Base-by-base conservation (phyloP, 2,113 vertebrate genomes). In the Diadophis punctatus region DNA sequence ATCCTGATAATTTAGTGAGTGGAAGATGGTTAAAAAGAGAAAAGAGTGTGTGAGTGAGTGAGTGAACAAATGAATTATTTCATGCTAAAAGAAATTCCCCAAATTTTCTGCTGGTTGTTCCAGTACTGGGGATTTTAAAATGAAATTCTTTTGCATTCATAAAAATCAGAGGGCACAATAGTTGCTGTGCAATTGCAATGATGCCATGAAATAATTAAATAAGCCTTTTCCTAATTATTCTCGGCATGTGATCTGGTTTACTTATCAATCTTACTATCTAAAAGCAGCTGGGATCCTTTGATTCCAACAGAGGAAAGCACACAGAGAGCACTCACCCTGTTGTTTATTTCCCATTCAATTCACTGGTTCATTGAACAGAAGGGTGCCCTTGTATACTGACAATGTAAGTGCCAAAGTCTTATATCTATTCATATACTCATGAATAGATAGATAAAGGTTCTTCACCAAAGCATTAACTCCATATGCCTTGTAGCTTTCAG, bases 201-300 rank as follows among this genome's bases (percentile, higher is more conserved):
- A 74, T 92, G 60, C 58, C 93, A 92, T 43, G 49, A 87, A 96
- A 96, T 96, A 96, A 96, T 91, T 91, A 93, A 95, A 95, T 92
- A 94, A 97, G 93, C 94, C 74, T 93, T 93, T 55, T 93, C 93
- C 93, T 97, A 97, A 97, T 96, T 97, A 96, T 95, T 95, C 94
- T 93, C 96, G 96, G 95, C 94, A 39, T 96, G 96, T 91, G 94
- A 96, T 84, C 94, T 95, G 51, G 87, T 96, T 95, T 88, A 94
- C 74, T 97, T 92, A 90, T 96, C 94, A 94, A 86, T 96, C 94
- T 97, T 95, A 30, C 95, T 97, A 95, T 96, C 94, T 97, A 94
- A 97, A 96, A 96, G 90, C 96, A 97, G 96, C 95, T 96, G 96
- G 95, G 49, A 55, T 96, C 93, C 93, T 84, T 94, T 95, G 87